These are phyloP conservation scores for Gymnocephalus cernua DNA, from an alignment of 2,113 vertebrate species.

Conservation along the genomic window DNA sequence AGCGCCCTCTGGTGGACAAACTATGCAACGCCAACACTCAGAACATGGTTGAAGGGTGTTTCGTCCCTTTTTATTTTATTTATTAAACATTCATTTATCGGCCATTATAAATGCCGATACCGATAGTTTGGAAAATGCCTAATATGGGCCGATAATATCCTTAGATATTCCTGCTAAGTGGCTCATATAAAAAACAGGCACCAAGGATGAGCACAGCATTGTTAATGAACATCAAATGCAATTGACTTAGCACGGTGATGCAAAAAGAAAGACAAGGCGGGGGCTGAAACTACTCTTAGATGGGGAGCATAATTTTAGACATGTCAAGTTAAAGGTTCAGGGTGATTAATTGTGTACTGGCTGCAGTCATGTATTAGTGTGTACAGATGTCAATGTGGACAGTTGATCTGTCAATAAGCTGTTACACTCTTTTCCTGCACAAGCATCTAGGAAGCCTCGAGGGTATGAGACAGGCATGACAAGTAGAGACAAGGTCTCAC, in stretches of 20 bases:
- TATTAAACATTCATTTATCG: too few relatives aligned
- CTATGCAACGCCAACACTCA: too few relatives aligned
- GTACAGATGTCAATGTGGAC: conserved; percentile 48
- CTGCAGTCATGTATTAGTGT: conserved; percentile 36
- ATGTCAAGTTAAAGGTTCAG: conserved; percentile 33
- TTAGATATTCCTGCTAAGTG: conserved; percentile 40
- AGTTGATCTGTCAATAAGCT: conserved; percentile 68
- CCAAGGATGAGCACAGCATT: conserved; percentile 28
- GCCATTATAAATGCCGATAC: too few relatives aligned
- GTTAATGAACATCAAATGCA: conserved; percentile 39
- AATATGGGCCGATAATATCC: too few relatives aligned
- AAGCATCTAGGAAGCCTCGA: conserved; percentile 24
- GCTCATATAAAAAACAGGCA: conserved; percentile 31
- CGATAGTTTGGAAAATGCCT: too few relatives aligned
- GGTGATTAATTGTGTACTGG: conserved; percentile 40
- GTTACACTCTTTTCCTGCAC: conserved; percentile 54
- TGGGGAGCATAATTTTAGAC: conserved; percentile 18
- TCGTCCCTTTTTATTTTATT: too few relatives aligned
- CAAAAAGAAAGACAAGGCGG: not conserved
- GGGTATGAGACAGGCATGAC: conserved; percentile 59
- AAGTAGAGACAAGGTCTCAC: conserved; percentile 66
- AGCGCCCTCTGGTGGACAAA: too few relatives aligned
- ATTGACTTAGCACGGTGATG: not conserved
- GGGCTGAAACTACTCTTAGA: not conserved
- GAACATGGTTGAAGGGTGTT: too few relatives aligned